Percentiles rank a stretch among this genome's conserved stretches.
Evolutionary conservation across 1,140 invertebrate genomes (phyloP).

Genomic region (Halyomorpha halys): DNA sequence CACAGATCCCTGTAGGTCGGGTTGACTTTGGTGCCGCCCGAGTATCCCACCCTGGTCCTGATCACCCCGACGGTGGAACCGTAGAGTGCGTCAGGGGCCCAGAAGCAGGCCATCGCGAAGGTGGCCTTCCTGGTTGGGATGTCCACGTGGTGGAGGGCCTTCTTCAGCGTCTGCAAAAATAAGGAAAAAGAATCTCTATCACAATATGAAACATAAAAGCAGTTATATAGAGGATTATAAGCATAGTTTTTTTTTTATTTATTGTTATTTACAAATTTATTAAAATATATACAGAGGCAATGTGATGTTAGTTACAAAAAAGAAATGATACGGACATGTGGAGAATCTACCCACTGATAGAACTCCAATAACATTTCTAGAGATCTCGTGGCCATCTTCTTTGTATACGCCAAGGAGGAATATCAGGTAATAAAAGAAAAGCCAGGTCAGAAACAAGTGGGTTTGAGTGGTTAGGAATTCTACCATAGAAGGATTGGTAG

Average conservation of each 20-base stretch:
- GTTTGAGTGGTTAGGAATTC: too few relatives aligned
- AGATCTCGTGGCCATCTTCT: too few relatives aligned
- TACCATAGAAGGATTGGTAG: too few relatives aligned
- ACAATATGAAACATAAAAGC: too few relatives aligned
- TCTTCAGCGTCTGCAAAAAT: constrained; percentile 26
- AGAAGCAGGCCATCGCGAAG: constrained; percentile 94
- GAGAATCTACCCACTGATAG: not conserved
- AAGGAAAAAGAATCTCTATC: not conserved
- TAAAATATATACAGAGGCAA: not conserved
- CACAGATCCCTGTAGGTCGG: constrained; percentile 83
- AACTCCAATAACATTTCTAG: too few relatives aligned
- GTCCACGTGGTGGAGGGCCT: constrained; percentile 30
- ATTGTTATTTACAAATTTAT: too few relatives aligned
- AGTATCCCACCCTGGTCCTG: constrained; percentile 87
- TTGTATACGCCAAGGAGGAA: too few relatives aligned
- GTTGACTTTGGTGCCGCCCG: constrained; percentile 65
- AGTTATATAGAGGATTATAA: too few relatives aligned
- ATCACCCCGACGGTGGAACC: constrained; percentile 75
- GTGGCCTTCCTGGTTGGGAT: constrained; percentile 52
- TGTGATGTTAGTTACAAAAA: not conserved
- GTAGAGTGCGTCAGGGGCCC: constrained; percentile 87
- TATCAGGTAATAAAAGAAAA: too few relatives aligned
- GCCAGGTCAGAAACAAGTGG: too few relatives aligned
- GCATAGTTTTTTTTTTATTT: too few relatives aligned
- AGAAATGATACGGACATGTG: not conserved